These are phyloP conservation scores for Drosophila asahinai DNA, from an alignment of 1,140 invertebrate genomes.

Conservation along the genomic window DNA sequence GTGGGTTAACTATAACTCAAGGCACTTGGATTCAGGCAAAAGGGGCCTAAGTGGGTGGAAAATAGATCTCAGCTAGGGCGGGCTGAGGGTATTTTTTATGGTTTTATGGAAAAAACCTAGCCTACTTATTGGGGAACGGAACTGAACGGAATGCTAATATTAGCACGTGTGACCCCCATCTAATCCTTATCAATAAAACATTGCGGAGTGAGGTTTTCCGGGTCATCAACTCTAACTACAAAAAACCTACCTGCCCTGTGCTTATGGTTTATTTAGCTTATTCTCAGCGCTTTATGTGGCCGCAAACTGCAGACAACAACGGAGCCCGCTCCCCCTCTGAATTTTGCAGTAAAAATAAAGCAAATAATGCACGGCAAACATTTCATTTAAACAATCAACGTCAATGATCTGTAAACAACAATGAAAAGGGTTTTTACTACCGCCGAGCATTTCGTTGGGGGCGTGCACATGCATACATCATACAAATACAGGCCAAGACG, in stretches of 20 bases:
- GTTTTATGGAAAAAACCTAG: conserved; percentile 16
- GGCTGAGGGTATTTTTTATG: conserved; percentile 15
- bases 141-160: conserved; percentile 32
- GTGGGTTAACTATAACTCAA: conserved; percentile 36
- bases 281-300: conserved; percentile 55
- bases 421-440: conserved; percentile 75
- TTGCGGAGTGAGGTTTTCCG: conserved; percentile 42
- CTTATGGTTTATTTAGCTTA: conserved; percentile 69
- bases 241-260: conserved; percentile 12
- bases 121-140: conserved; percentile 3
- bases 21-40: conserved; percentile 1
- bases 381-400: conserved; percentile 84
- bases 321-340: conserved; percentile 1
- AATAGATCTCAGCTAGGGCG: conserved; percentile 32
- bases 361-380: conserved; percentile 81
- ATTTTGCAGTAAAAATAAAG: conserved; percentile 66
- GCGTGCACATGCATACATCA: conserved; percentile 74
- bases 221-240: conserved; percentile 49
- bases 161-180: conserved; percentile 37
- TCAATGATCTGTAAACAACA: conserved; percentile 84
- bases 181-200: conserved; percentile 73
- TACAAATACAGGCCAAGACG: conserved; percentile 36
- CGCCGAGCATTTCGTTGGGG: conserved; percentile 53
- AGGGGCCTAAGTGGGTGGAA: conserved; percentile 31
- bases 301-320: conserved; percentile 54